These are phyloP conservation scores for Crenuchus spilurus DNA, from an alignment of 2,797 vertebrate genomes.

Conservation along the genomic window DNA sequence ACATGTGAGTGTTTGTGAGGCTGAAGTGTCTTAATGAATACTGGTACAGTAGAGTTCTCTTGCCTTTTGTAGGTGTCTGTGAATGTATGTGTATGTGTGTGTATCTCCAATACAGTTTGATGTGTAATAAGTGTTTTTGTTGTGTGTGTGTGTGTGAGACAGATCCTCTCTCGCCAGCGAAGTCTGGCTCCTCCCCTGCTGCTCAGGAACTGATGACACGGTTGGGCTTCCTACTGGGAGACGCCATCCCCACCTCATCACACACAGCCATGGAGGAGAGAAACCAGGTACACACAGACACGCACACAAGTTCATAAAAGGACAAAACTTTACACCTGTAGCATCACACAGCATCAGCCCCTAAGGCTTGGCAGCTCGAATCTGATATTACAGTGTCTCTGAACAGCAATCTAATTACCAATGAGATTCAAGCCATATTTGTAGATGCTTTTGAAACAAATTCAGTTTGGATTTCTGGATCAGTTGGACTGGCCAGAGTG, in stretches of 20 bases:
- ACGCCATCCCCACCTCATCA: conserved; percentile 88
- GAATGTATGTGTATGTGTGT: background rate
- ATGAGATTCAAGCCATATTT: no score
- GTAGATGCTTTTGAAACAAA: no score
- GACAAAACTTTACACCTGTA: background rate
- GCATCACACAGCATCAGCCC: no score
- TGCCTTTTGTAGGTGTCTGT: conserved; percentile 17
- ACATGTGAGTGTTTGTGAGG: conserved; percentile 1
- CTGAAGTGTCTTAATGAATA: no score
- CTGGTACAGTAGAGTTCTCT: no score
- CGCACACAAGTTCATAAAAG: background rate
- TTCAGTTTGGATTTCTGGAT: no score
- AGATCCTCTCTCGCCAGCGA: conserved; percentile 52
- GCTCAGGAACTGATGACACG: conserved; percentile 99
- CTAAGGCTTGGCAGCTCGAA: no score
- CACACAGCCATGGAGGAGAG: conserved; percentile 88
- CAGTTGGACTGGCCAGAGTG: no score
- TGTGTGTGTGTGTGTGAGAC: conserved; percentile 33
- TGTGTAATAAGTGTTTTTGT: conserved; percentile 12
- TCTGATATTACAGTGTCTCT: no score
- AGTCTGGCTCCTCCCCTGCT: conserved; percentile 88
- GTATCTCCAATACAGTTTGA: background rate
- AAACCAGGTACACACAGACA: conserved; percentile 26
- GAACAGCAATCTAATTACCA: no score
- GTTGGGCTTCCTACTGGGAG: conserved; percentile 96